Evolutionary conservation across 2,888 invertebrate genomes (phyloP).

Genomic region (Neocrepidodera transversa): DNA sequence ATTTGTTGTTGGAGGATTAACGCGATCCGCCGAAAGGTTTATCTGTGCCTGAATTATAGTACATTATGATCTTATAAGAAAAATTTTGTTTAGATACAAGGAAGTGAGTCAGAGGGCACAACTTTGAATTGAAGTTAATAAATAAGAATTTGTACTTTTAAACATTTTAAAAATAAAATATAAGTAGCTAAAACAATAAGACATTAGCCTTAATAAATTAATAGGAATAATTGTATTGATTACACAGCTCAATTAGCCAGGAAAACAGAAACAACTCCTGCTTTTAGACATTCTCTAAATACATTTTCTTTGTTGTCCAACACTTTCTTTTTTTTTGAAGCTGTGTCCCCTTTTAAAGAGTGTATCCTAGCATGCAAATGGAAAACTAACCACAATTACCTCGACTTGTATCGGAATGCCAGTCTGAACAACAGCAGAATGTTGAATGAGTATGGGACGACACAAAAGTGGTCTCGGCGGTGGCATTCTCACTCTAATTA

Average conservation of each 20-base stretch:
- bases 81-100: neutral
- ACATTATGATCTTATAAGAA: slow-evolving; percentile 4
- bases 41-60: slow-evolving; percentile 50
- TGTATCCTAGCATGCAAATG: slow-evolving; percentile 10
- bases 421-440: slow-evolving; percentile 69
- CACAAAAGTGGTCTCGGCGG: slow-evolving; percentile 76
- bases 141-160: no score
- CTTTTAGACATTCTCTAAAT: no score
- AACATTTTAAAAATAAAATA: no score
- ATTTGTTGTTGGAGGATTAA: slow-evolving; percentile 39
- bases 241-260: no score
- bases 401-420: slow-evolving; percentile 72
- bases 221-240: no score
- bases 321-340: no score
- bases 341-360: neutral
- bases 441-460: slow-evolving; percentile 75
- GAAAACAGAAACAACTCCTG: no score
- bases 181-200: no score
- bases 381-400: slow-evolving; percentile 49
- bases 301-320: no score
- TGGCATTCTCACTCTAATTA: slow-evolving; percentile 71
- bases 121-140: neutral
- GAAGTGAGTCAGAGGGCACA: neutral
- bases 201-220: no score
- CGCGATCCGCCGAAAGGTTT: slow-evolving; percentile 50